phyloP scores from a whole-genome alignment of 2,888 invertebrate genomes.

The Acleris sparsana region DNA sequence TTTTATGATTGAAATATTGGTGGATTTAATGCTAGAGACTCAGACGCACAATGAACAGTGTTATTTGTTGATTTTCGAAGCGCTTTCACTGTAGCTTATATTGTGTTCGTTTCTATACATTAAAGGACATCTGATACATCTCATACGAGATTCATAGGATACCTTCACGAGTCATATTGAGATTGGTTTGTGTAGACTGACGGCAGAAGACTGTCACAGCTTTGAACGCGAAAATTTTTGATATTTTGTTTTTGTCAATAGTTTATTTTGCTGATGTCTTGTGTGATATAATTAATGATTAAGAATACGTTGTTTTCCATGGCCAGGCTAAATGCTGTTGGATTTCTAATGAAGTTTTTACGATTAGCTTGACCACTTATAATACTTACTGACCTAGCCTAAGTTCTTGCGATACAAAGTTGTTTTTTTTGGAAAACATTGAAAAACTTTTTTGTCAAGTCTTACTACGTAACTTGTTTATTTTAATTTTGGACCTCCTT shows the following conservation, averaged over 20 bases:
- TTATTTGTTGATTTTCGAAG: slow-evolving; percentile 50
- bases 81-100: slow-evolving; percentile 81
- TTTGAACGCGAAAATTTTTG: slow-evolving; percentile 55
- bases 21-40: slow-evolving; percentile 10
- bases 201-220: slow-evolving; percentile 47
- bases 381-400: neutral
- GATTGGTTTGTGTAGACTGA: slow-evolving; percentile 37
- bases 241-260: slow-evolving; percentile 43
- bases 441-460: neutral
- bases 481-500: neutral
- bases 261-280: slow-evolving; percentile 56
- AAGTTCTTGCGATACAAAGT: too few species aligned
- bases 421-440: too few species aligned
- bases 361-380: neutral
- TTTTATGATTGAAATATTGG: too few species aligned
- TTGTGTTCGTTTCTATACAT: slow-evolving; percentile 48
- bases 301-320: slow-evolving; percentile 22
- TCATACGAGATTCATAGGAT: slow-evolving; percentile 8
- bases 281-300: slow-evolving; percentile 44
- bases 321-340: neutral
- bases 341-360: neutral
- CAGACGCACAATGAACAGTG: slow-evolving; percentile 43
- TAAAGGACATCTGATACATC: slow-evolving; percentile 42
- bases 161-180: slow-evolving; percentile 30
- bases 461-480: neutral